Evolutionary conservation across 1,140 invertebrate species (phyloP), one percentile per base, ranked within the genome.

Genomic region (Fopius arisanus): DNA sequence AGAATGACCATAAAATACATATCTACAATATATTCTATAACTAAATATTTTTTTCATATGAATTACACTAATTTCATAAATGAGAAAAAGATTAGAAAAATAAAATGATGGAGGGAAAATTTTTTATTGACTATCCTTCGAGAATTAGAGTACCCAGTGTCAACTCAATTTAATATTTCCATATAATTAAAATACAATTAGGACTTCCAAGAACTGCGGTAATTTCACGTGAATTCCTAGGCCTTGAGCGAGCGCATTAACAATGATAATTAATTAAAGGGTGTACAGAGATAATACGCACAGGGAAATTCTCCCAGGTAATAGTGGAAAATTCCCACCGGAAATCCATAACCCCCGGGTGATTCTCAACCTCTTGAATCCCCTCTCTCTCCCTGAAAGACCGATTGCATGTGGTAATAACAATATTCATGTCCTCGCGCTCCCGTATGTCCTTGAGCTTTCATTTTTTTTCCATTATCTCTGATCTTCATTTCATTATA

Each of bases 191-290:
- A n/a, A n/a, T n/a, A n/a, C n/a, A n/a, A n/a, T n/a, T n/a, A n/a
- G n/a, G n/a, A n/a, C n/a, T n/a, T n/a, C n/a, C n/a, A n/a, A n/a
- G n/a, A n/a, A n/a, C n/a, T n/a, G n/a, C n/a, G n/a, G n/a, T n/a
- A n/a, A n/a, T n/a, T n/a, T n/a, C n/a, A n/a, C n/a, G n/a, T n/a
- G n/a, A n/a, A n/a, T n/a, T n/a, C n/a, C n/a, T n/a, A 19, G 67
- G 40, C n/a, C 51, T 51, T 26, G 51, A n/a, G 41, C 29, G 43
- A 43, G 21, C 63, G 31, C 62, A 71, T 71, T 71, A 40, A 63
- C 69, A 19, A 21, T 65, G 9, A 33, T 71, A 71, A 71, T 71
- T 71, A 63, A 71, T 71, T 31, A 63, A 62, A 54, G n/a, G 14
- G 19, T n/a, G 19, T 51, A 51, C 43, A 51, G 43, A 19, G 43